These are phyloP conservation scores for Lepidocyrtinus sp. DNA, from an alignment of 2,888 invertebrate genomes.

Conservation along the genomic window DNA sequence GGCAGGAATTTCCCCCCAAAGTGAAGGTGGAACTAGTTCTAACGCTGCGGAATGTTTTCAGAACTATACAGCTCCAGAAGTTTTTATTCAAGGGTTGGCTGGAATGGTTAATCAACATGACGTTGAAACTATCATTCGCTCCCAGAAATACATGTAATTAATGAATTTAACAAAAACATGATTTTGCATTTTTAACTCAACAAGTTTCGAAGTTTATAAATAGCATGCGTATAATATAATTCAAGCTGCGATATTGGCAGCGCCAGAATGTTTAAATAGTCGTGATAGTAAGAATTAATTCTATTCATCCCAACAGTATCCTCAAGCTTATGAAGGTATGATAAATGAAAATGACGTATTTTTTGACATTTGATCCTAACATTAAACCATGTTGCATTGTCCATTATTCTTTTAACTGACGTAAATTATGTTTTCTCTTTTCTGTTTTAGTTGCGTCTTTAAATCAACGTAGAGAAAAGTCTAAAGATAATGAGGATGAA, in stretches of 20 bases:
- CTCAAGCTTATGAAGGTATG: slow-evolving; percentile 74
- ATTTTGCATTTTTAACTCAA: no score
- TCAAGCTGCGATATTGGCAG: no score
- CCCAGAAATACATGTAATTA: slow-evolving; percentile 96
- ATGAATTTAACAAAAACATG: no score
- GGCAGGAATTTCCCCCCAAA: slow-evolving; percentile 60
- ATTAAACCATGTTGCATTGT: background rate
- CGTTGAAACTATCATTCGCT: slow-evolving; percentile 89
- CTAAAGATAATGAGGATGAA: slow-evolving; percentile 71
- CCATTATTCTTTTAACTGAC: no score
- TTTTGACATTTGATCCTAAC: no score
- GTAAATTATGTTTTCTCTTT: background rate
- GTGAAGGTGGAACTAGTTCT: slow-evolving; percentile 63
- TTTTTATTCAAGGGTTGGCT: slow-evolving; percentile 92
- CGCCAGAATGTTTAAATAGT: slow-evolving; percentile 16
- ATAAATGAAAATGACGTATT: background rate
- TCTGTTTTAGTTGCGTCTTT: slow-evolving; percentile 64
- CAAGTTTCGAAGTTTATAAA: no score
- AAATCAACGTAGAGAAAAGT: slow-evolving; percentile 67
- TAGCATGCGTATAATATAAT: no score
- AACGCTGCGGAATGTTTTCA: slow-evolving; percentile 92
- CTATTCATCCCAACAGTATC: slow-evolving; percentile 72
- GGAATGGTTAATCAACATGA: slow-evolving; percentile 93
- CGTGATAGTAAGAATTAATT: background rate
- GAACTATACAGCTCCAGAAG: slow-evolving; percentile 91